A percentile compares a stretch with the other conserved stretches of the same genome.
These are phyloP conservation scores for Cisticola juncidis DNA, from an alignment of 2,113 vertebrate genomes.

Conservation along the genomic window DNA sequence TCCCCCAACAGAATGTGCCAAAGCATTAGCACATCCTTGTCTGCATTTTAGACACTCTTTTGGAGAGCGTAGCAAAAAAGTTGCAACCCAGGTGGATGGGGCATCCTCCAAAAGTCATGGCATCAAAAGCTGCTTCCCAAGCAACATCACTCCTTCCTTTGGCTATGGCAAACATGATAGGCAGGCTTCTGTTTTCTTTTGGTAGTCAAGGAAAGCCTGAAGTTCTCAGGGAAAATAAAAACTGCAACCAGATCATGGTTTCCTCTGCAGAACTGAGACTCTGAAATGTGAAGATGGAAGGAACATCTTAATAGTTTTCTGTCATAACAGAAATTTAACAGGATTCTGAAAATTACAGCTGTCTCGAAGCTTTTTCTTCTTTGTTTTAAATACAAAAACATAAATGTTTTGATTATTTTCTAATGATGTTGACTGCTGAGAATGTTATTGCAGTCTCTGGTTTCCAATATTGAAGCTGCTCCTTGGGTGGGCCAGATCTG, in stretches of 20 bases:
- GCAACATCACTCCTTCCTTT: neutral
- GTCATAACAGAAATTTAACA: neutral
- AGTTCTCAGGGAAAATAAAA: neutral
- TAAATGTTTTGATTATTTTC: constrained; percentile 23
- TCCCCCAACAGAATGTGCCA: neutral
- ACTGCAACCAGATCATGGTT: neutral
- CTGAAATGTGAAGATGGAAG: neutral
- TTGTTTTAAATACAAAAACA: neutral
- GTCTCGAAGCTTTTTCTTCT: neutral
- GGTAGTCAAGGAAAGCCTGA: neutral
- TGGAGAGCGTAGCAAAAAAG: neutral
- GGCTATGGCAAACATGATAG: neutral
- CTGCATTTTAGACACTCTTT: neutral
- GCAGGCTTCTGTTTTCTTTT: neutral
- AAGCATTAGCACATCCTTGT: neutral
- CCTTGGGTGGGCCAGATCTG: constrained; percentile 34
- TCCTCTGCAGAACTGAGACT: neutral
- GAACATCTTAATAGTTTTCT: neutral
- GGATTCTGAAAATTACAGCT: neutral
- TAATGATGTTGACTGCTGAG: neutral
- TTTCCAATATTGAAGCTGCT: neutral
- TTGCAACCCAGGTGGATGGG: neutral
- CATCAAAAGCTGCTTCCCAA: neutral
- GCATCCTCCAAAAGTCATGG: neutral
- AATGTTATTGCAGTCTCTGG: neutral